Evolutionary conservation across 2,797 vertebrate genomes (phyloP), one percentile per base, ranked within the genome.

Genomic region (Malurus splendens): DNA sequence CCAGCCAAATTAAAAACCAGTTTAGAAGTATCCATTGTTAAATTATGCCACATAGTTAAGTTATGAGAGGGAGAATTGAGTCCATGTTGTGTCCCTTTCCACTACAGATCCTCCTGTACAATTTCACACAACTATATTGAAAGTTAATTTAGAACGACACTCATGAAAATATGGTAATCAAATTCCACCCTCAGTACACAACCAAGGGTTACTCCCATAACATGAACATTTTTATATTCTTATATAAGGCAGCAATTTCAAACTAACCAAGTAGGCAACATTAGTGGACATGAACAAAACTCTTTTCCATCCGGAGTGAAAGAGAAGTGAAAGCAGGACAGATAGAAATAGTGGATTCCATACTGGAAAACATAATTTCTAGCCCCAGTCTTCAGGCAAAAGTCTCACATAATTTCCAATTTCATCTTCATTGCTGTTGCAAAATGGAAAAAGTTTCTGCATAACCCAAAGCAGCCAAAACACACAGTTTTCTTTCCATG

Each of bases 191-290:
- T 82, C 38, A 45, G 64, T 2, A 56, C 5, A 28, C 30, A 60
- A 30, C 28, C 23, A 38, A 28, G 44, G 44, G 52, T 41, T 47
- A 64, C 24, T 73, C 50, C 56, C 60, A 38, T 5, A 61, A 51
- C 2, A 44, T 51, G 14, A 15, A 45, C 9, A 14, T 71, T 56
- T 76, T 73, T 16, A 19, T 18, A 24, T 16, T 73, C 33, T 74
- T 66, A 74, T n/a, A 22, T 6, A n/a, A 2, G 16, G 48, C 56
- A 92, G 28, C 3, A 23, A 38, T 70, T 57, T 61, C 41, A 67
- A 64, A 47, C 41, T 47, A 48, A 60, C 24, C 1, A 0, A 82
- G 25, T 0, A 61, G 3, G 30, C 41, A 76, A 81, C 6, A 15
- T 32, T 30, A 54, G 22, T 3, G 30, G 76, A 62, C 0, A 2